These are phyloP conservation scores for Spisula subtruncata DNA, from an alignment of 2,888 invertebrate species.

Conservation along the genomic window DNA sequence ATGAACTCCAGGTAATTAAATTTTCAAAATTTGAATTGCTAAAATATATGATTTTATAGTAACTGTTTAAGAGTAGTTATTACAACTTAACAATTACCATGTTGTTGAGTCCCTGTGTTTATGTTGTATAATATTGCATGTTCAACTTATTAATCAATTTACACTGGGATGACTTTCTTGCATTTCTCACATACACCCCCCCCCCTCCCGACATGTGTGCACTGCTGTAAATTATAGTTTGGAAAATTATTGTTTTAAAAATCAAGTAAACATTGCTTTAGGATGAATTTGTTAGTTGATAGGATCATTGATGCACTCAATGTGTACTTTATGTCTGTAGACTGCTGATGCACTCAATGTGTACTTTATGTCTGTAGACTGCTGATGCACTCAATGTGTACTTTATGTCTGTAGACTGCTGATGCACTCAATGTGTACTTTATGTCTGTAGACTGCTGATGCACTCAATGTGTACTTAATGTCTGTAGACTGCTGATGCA, in stretches of 20 bases:
- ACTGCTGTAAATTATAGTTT: background rate
- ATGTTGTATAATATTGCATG: background rate
- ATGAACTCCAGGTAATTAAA: too few relatives aligned
- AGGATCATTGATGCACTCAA: background rate
- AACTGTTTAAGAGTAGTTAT: background rate
- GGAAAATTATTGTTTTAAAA: background rate
- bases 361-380: too few relatives aligned
- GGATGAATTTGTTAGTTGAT: background rate
- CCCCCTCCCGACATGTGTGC: background rate
- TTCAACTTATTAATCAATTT: background rate
- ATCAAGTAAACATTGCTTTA: background rate
- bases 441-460: too few relatives aligned
- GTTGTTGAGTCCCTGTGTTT: background rate
- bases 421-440: too few relatives aligned
- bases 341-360: too few relatives aligned
- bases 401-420: too few relatives aligned
- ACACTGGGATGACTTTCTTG: background rate
- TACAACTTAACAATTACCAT: constrained; percentile 1
- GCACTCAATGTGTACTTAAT: too few relatives aligned
- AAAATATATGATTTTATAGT: too few relatives aligned
- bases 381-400: too few relatives aligned
- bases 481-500: too few relatives aligned
- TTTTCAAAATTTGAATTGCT: too few relatives aligned
- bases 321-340: too few relatives aligned
- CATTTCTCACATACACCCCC: background rate